phyloP scores from a whole-genome alignment of 2,113 vertebrate genomes.

The Carollia perspicillata region DNA sequence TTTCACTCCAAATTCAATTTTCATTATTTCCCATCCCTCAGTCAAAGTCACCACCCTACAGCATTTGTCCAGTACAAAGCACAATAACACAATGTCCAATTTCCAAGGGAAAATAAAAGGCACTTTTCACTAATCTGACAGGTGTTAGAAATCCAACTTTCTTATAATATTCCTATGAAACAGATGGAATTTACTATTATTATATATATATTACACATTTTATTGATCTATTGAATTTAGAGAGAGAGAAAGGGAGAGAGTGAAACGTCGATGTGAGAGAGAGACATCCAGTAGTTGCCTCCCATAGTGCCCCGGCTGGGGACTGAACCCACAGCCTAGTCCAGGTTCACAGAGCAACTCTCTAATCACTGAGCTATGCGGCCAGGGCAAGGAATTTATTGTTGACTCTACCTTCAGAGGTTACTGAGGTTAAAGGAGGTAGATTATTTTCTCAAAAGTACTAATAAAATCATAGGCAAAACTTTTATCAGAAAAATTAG shows the following conservation, averaged over 20 bases:
- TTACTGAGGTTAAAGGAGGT: neutral
- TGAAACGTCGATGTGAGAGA: too few species aligned
- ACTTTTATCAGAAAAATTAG: neutral
- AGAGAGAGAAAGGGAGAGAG: too few species aligned
- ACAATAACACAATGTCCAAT: neutral
- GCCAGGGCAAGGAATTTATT: neutral
- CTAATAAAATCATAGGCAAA: neutral
- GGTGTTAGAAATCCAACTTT: neutral
- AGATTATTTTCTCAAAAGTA: conserved; percentile 27
- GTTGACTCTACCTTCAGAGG: neutral
- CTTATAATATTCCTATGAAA: neutral
- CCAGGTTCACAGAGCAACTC: too few species aligned
- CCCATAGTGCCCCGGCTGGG: too few species aligned
- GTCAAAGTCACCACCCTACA: neutral
- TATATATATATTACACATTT: too few species aligned
- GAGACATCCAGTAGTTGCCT: too few species aligned
- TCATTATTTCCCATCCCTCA: neutral
- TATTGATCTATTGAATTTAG: too few species aligned
- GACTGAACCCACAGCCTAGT: too few species aligned
- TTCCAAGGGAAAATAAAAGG: neutral
- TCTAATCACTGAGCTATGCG: too few species aligned
- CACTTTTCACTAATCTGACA: neutral
- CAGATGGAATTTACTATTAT: neutral
- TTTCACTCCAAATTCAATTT: neutral
- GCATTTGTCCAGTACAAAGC: neutral